Percentiles rank a stretch among this genome's conserved stretches.
Evolutionary conservation across 2,888 invertebrate genomes (phyloP).

Genomic region (Drosophila barbarae): DNA sequence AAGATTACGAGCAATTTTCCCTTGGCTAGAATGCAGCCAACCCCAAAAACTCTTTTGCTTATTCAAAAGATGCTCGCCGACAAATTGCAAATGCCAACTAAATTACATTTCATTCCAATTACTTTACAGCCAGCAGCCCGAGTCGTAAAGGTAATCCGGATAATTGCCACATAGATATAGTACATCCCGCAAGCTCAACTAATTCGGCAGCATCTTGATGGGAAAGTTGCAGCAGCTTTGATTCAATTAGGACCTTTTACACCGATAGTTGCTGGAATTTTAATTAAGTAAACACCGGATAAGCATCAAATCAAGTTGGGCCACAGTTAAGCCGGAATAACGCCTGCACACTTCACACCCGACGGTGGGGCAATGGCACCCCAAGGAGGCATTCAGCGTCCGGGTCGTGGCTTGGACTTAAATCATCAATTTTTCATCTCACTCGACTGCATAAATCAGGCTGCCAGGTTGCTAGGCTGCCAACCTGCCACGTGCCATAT

Average conservation of each 20-base stretch:
- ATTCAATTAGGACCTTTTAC: conserved; percentile 30
- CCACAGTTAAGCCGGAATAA: conserved; percentile 6
- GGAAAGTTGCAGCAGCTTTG: conserved; percentile 13
- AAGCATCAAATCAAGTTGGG: conserved; percentile 31
- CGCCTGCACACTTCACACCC: conserved; percentile 9
- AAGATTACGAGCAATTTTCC: conserved; percentile 23
- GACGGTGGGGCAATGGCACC: conserved; percentile 3
- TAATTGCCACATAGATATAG: conserved; percentile 15
- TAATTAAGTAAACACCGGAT: conserved; percentile 33
- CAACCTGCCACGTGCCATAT: conserved; percentile 40
- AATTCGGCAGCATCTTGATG: conserved; percentile 6
- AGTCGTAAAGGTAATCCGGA: conserved; percentile 23
- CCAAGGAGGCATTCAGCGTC: conserved; percentile 20
- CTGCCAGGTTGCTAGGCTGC: conserved; percentile 20
- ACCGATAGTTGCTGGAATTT: conserved; percentile 25
- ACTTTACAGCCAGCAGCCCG: neutral
- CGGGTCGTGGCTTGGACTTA: conserved; percentile 34
- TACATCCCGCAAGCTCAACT: conserved; percentile 6
- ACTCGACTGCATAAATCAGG: conserved; percentile 61
- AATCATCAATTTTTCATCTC: conserved; percentile 65
- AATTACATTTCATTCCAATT: conserved; percentile 28
- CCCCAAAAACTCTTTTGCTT: neutral
- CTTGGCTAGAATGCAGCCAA: conserved; percentile 25
- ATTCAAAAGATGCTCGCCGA: conserved; percentile 12
- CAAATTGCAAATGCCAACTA: conserved; percentile 23